Conservation (phyloP, 2,888 invertebrate species). For the Pollenia amentaria region DNA sequence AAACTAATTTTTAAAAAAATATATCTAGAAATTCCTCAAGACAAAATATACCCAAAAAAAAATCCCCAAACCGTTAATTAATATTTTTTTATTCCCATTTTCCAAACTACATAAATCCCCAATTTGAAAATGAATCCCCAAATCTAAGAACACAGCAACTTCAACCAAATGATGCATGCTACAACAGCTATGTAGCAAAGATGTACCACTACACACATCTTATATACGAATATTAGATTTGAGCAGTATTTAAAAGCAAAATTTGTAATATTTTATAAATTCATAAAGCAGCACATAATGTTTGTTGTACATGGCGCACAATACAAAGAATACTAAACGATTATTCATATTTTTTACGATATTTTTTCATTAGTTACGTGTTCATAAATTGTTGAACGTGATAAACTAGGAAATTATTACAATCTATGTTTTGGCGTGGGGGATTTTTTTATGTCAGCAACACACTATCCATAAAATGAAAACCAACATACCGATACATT, state of each 20-base stretch:
- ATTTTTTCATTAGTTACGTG: conserved; percentile 52
- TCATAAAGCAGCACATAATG: conserved; percentile 3
- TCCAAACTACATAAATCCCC: too few species aligned
- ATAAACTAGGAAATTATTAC: conserved; percentile 43
- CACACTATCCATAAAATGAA: not conserved
- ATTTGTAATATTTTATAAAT: conserved; percentile 4
- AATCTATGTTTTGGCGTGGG: conserved; percentile 31
- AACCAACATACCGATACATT: too few species aligned
- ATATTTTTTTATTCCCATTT: too few species aligned
- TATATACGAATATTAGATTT: not conserved
- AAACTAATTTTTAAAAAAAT: too few species aligned
- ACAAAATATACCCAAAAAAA: too few species aligned
- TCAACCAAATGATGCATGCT: not conserved
- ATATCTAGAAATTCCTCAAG: too few species aligned
- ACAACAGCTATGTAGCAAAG: not conserved
- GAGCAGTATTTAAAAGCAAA: not conserved
- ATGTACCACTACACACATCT: not conserved
- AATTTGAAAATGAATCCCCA: too few species aligned
- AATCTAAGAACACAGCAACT: too few species aligned
- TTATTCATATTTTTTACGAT: conserved; percentile 25
- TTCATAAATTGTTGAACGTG: conserved; percentile 51
- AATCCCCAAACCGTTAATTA: too few species aligned
- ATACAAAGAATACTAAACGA: conserved; percentile 19
- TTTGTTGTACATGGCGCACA: not conserved
- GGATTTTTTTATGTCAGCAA: conserved; percentile 2